Percentiles rank a stretch among this genome's conserved stretches.
phyloP scores from a whole-genome alignment of 2,797 vertebrate genomes.

The Eulemur mongoz region DNA sequence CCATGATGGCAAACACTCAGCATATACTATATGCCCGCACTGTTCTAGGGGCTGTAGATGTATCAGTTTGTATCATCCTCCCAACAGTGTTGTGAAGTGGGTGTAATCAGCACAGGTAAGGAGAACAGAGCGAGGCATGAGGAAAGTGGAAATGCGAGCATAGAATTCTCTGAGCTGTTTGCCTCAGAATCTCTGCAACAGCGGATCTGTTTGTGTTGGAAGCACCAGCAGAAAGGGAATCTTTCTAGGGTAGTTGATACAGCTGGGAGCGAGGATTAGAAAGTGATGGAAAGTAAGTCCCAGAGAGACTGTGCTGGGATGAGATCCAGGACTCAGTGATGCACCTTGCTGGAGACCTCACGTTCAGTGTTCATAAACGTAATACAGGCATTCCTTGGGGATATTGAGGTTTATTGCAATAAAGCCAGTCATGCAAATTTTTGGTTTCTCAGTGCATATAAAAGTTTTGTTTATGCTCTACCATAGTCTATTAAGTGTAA shows the following conservation, averaged over 20 bases:
- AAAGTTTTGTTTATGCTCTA: not conserved
- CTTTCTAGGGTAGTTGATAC: not conserved
- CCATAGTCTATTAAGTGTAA: not conserved
- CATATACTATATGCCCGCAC: rapidly evolving
- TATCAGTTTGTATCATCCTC: rapidly evolving
- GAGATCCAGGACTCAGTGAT: not conserved
- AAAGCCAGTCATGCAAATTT: not conserved
- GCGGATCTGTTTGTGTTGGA: not conserved
- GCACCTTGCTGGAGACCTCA: not conserved
- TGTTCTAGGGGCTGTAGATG: rapidly evolving
- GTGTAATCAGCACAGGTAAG: rapidly evolving
- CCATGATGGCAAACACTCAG: rapidly evolving
- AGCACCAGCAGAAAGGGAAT: not conserved
- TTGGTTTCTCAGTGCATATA: not conserved
- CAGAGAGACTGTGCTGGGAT: not conserved
- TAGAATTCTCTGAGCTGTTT: not conserved
- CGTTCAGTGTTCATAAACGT: not conserved
- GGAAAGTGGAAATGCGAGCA: rapidly evolving
- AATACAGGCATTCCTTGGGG: not conserved
- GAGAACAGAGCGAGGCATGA: rapidly evolving
- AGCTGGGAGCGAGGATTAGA: not conserved
- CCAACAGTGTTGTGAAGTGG: not conserved
- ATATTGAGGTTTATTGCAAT: not conserved
- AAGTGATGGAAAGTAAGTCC: too few relatives aligned
- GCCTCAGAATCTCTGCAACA: not conserved